Conservation (phyloP, 1,140 invertebrate species). For the Penaeus japonicus region DNA sequence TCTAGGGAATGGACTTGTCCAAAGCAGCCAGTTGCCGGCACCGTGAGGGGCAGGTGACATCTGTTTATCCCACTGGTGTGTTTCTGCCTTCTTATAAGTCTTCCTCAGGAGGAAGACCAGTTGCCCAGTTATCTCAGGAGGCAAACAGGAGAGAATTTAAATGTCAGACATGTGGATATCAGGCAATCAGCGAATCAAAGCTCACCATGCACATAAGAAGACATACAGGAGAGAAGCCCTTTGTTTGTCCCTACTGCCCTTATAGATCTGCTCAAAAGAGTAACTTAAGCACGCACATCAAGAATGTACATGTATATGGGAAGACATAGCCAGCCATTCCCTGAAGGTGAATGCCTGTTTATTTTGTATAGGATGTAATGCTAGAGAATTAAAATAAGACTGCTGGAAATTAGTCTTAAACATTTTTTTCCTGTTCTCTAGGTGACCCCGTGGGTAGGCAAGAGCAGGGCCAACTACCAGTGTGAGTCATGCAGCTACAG, state of each 20-base stretch:
- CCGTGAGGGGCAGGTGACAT: slow-evolving; percentile 23
- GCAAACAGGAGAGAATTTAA: slow-evolving; percentile 15
- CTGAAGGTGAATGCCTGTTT: too few species aligned
- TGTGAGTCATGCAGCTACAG: slow-evolving; percentile 51
- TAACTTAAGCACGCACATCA: slow-evolving; percentile 44
- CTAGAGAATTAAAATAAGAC: neutral
- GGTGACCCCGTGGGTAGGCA: slow-evolving; percentile 50
- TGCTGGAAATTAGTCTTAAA: neutral
- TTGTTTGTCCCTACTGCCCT: slow-evolving; percentile 29
- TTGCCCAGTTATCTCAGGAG: neutral
- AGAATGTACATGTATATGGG: slow-evolving; percentile 19
- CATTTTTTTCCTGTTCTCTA: slow-evolving; percentile 51
- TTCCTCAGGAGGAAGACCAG: slow-evolving; percentile 19
- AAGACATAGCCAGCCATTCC: too few species aligned
- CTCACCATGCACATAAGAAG: slow-evolving; percentile 41
- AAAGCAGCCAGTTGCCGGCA: slow-evolving; percentile 43
- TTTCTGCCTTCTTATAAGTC: slow-evolving; percentile 18
- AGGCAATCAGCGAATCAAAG: slow-evolving; percentile 46
- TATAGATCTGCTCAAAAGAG: slow-evolving; percentile 50
- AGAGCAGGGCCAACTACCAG: slow-evolving; percentile 47
- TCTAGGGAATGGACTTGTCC: slow-evolving; percentile 52
- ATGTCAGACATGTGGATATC: slow-evolving; percentile 45
- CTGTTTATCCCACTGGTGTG: slow-evolving; percentile 24
- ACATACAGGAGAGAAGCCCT: slow-evolving; percentile 45
- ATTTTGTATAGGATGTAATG: neutral